Percentiles rank a stretch among this genome's conserved stretches.
These are phyloP conservation scores for Cottoperca gobio DNA, from an alignment of 2,797 vertebrate species.

Conservation along the genomic window DNA sequence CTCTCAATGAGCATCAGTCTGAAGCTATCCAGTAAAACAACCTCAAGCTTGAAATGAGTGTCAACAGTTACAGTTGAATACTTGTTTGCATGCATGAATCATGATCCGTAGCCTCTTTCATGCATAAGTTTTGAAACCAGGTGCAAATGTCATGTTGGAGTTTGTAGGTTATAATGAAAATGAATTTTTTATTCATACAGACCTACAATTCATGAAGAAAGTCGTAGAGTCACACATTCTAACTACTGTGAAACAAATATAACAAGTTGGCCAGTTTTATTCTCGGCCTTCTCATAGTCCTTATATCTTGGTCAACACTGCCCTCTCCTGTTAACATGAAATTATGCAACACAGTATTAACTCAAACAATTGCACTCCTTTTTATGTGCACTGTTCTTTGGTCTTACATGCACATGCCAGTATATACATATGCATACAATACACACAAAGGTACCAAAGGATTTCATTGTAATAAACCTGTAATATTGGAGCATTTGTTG, in stretches of 20 bases:
- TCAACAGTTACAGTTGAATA: neutral
- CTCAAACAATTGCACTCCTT: neutral
- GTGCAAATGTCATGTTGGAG: neutral
- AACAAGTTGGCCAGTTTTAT: neutral
- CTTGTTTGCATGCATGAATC: constrained; percentile 10
- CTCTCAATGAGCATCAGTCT: constrained; percentile 32
- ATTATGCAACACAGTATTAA: neutral
- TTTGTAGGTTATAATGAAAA: neutral
- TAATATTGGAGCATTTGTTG: neutral
- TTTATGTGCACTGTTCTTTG: neutral
- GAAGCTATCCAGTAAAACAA: constrained; percentile 8
- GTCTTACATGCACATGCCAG: neutral
- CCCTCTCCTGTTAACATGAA: constrained; percentile 65
- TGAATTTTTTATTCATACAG: neutral
- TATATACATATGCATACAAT: neutral
- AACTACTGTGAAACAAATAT: neutral
- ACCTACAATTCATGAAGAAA: neutral
- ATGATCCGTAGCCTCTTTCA: neutral
- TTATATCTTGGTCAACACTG: constrained; percentile 69
- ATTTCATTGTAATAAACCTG: neutral
- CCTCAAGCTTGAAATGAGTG: constrained; percentile 22
- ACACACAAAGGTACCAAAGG: neutral
- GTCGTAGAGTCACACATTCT: neutral
- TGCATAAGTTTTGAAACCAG: neutral
- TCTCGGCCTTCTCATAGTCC: neutral